Evolutionary conservation across 1,140 invertebrate species (phyloP), one percentile per base, ranked within the genome.

Genomic region (Archegozetes longisetosus): DNA sequence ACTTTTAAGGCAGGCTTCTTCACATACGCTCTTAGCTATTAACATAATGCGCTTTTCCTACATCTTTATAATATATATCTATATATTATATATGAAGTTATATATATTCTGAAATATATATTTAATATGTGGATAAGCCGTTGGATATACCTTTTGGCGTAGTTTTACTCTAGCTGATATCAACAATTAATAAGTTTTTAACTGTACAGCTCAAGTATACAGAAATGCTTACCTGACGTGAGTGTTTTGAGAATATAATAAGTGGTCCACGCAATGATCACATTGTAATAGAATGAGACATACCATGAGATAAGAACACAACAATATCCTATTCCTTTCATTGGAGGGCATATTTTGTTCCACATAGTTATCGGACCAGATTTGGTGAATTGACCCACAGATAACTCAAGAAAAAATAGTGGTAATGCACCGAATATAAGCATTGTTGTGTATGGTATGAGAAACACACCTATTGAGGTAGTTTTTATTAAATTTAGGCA

Each of bases 321-420:
- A 47, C 77, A 76, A 70, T 76, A 78, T 3, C 78, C 78, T n/a
- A 78, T 73, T 40, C 75, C 74, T 68, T 73, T 73, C 58, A 76
- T 73, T 22, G 71, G 46, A 24, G 75, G 75, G 61, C 68, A 73
- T 54, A 76, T 70, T 62, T 73, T 72, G 23, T 63, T 58, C 74
- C 75, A 76, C 1, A 75, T 67, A 28, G 70, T 70, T n/a, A 76
- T 73, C 22, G 72, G 72, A 32, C 74, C 75, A 4, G 56, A 55
- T 57, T 64, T 63, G 25, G 51, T 52, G 61, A 71, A 76, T 61
- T 76, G 75, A 2, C 78, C 78, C 26, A 80, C 64, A 25, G 73
- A 75, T 28, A 80, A 65, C 67, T 80, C 79, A 71, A 80, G 74
- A 65, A 79, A 80, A 62, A 80, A 80, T 27, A 81, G 68, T 1